These are phyloP conservation scores for Panulirus ornatus DNA, from an alignment of 1,140 invertebrate species.

Conservation along the genomic window DNA sequence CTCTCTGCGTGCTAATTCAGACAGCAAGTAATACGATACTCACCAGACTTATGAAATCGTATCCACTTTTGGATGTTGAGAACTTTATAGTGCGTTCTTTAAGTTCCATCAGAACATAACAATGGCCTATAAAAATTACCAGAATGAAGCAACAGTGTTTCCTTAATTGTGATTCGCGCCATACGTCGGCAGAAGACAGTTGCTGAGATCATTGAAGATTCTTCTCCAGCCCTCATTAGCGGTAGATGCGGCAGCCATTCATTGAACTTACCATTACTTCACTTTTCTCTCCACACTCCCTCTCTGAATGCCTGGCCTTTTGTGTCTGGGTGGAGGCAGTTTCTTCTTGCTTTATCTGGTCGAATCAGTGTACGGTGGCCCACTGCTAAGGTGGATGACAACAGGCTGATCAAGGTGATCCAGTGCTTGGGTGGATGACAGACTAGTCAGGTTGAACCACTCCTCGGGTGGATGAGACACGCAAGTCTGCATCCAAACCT, in stretches of 20 bases:
- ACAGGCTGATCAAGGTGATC: too few relatives aligned
- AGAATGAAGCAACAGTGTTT: background rate
- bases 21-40: too few relatives aligned
- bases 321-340: background rate
- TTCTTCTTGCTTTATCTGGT: background rate
- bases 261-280: background rate
- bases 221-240: background rate
- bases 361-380: background rate
- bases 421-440: too few relatives aligned
- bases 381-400: too few relatives aligned
- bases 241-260: background rate
- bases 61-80: too few relatives aligned
- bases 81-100: too few relatives aligned
- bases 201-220: background rate
- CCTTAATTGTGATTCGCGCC: constrained; percentile 6
- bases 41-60: too few relatives aligned
- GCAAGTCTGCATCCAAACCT: background rate
- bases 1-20: too few relatives aligned
- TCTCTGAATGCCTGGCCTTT: background rate
- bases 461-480: background rate
- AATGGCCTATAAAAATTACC: too few relatives aligned
- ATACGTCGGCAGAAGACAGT: background rate
- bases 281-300: background rate
- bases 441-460: too few relatives aligned
- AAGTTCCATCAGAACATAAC: too few relatives aligned